These are phyloP conservation scores for Chaetops frenatus DNA, from an alignment of 2,113 vertebrate species.

Conservation along the genomic window DNA sequence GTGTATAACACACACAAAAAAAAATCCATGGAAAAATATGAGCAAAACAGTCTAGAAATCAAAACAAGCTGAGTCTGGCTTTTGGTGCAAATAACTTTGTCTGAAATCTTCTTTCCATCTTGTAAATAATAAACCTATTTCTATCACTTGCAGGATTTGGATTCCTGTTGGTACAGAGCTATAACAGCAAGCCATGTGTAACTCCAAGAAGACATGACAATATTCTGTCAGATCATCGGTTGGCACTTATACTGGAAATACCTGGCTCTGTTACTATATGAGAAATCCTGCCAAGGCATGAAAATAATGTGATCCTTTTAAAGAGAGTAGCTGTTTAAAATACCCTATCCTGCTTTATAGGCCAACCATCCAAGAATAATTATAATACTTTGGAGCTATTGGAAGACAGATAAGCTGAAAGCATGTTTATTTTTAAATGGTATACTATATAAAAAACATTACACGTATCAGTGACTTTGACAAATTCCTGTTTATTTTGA, in stretches of 20 bases:
- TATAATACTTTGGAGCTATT: background rate
- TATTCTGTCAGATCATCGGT: constrained; percentile 46
- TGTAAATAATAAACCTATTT: background rate
- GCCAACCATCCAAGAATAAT: constrained; percentile 33
- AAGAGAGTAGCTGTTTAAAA: constrained; percentile 15
- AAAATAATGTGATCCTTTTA: constrained; percentile 26
- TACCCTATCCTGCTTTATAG: background rate
- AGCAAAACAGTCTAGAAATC: background rate
- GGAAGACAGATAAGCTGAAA: background rate
- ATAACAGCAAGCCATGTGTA: constrained; percentile 17
- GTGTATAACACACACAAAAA: background rate
- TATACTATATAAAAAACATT: background rate
- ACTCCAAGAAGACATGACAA: constrained; percentile 36
- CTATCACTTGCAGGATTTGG: constrained; percentile 1
- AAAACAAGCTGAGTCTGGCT: background rate
- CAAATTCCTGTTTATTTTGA: background rate
- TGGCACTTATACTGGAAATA: constrained; percentile 44
- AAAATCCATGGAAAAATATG: background rate
- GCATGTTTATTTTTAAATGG: background rate
- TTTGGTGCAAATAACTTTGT: background rate
- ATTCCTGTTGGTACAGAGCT: background rate
- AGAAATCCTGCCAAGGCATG: constrained; percentile 41
- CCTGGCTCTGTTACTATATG: background rate
- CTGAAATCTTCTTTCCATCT: background rate
- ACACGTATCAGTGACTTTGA: background rate